These are phyloP conservation scores for Pimephales promelas DNA, from an alignment of 2,113 vertebrate genomes.

Conservation along the genomic window DNA sequence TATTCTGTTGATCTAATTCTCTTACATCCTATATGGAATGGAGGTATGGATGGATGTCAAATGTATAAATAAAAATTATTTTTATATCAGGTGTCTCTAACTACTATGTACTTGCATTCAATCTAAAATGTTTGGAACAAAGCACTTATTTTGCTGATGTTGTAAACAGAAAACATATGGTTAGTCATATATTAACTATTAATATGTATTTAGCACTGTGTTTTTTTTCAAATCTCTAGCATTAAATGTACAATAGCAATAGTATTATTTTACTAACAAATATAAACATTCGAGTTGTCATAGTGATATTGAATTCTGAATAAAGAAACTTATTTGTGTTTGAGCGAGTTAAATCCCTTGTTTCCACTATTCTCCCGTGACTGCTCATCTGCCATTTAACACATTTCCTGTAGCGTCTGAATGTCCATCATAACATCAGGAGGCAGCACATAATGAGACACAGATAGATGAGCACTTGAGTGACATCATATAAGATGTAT, in stretches of 20 bases:
- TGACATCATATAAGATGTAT: background rate
- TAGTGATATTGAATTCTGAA: background rate
- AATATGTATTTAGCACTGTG: background rate
- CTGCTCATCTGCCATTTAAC: background rate
- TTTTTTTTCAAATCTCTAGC: background rate
- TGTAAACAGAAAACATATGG: background rate
- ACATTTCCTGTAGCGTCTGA: background rate
- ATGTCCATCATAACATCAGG: conserved; percentile 20
- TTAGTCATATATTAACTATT: background rate
- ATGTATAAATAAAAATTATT: too few relatives aligned
- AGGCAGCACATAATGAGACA: background rate
- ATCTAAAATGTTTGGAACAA: too few relatives aligned
- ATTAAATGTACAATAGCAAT: background rate
- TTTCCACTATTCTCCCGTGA: background rate
- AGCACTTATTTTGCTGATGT: too few relatives aligned
- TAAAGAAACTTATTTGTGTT: background rate
- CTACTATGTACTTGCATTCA: too few relatives aligned
- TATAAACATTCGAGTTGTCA: background rate
- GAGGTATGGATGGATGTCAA: background rate
- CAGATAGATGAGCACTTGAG: background rate
- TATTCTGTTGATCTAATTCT: background rate
- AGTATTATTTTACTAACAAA: background rate
- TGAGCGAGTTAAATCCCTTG: background rate
- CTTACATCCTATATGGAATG: conserved; percentile 41
- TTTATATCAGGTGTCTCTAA: too few relatives aligned